Conservation (phyloP, 2,113 vertebrate genomes). For the Corythoichthys intestinalis region DNA sequence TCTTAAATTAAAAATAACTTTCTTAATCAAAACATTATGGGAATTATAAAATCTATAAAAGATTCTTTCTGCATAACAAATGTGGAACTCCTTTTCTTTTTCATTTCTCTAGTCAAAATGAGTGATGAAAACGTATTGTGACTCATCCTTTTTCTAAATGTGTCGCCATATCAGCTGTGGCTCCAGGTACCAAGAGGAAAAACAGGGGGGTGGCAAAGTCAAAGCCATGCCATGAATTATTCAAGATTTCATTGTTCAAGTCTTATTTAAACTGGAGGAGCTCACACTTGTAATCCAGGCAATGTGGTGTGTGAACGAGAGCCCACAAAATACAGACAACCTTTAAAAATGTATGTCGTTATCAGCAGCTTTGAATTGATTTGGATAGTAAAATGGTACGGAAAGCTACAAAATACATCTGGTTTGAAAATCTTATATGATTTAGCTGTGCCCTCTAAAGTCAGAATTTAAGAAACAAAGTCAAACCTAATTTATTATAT, state of each 20-base stretch:
- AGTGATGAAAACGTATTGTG: slow-evolving; percentile 27
- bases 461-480: not conserved
- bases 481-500: not conserved
- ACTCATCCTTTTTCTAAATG: slow-evolving; percentile 30
- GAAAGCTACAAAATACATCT: not conserved
- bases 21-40: not conserved
- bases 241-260: slow-evolving; percentile 21
- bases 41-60: not conserved
- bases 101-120: slow-evolving; percentile 16
- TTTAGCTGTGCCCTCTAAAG: not conserved
- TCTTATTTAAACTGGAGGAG: slow-evolving; percentile 32
- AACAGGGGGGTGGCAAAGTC: slow-evolving; percentile 20
- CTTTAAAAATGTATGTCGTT: not conserved
- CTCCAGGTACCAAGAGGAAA: slow-evolving; percentile 10
- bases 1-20: no score
- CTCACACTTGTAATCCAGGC: slow-evolving; percentile 12
- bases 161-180: slow-evolving; percentile 18
- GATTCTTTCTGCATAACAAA: no score
- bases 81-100: slow-evolving; percentile 14
- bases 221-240: slow-evolving; percentile 39
- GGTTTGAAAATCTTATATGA: not conserved
- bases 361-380: not conserved
- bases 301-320: slow-evolving; percentile 2
- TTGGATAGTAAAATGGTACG: not conserved
- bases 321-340: not conserved